phyloP scores from a whole-genome alignment of 2,113 vertebrate genomes.

The Pseudorectes ferrugineus region DNA sequence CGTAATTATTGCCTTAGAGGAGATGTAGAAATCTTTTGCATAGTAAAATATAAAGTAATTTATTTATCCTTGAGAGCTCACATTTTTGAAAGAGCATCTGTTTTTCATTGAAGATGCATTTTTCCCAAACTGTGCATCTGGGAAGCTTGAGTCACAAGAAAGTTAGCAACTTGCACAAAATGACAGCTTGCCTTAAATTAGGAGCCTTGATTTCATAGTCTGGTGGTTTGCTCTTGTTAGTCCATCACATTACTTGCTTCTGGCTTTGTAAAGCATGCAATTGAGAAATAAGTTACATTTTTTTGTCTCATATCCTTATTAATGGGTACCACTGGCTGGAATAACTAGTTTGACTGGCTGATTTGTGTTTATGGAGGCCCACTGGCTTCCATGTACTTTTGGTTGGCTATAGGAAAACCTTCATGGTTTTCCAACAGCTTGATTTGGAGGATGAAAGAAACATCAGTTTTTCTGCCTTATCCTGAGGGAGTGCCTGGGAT shows the following conservation, averaged over 20 bases:
- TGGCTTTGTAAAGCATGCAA: constrained; percentile 30
- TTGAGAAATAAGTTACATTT: constrained; percentile 43
- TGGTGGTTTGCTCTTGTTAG: constrained; percentile 13
- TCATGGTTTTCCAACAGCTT: neutral
- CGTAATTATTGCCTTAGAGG: constrained; percentile 41
- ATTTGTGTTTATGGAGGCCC: neutral
- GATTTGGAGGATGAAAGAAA: neutral
- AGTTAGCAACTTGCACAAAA: neutral
- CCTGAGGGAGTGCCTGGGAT: neutral
- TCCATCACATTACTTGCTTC: constrained; percentile 40
- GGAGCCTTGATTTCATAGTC: constrained; percentile 34
- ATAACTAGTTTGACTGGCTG: neutral
- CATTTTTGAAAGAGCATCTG: constrained; percentile 56
- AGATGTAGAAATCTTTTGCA: neutral
- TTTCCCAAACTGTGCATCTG: constrained; percentile 66
- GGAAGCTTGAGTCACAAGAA: constrained; percentile 60
- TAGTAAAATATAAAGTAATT: constrained; percentile 61
- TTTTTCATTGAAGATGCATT: constrained; percentile 61
- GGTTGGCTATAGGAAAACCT: neutral
- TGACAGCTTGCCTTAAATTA: constrained; percentile 26
- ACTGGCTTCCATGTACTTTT: neutral
- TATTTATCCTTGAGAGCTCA: constrained; percentile 64
- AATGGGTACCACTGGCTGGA: neutral
- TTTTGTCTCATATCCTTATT: constrained; percentile 27
- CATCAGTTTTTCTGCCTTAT: neutral